Base-by-base conservation (phyloP, 2,888 invertebrate genomes). In the Trisateles emortualis region DNA sequence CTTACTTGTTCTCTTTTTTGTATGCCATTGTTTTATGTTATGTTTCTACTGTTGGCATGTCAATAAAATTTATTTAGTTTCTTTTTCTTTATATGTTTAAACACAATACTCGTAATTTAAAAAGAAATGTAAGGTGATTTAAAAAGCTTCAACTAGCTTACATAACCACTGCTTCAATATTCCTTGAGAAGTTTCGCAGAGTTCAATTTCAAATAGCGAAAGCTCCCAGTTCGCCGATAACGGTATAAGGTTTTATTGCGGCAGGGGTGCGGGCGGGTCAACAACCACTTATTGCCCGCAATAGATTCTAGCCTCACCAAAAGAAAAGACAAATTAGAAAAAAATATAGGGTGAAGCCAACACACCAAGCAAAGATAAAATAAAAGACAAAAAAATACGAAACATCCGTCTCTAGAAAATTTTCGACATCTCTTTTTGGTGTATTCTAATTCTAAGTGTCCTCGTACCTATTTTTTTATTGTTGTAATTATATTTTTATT, bases 241-340 rank as follows among this genome's bases (percentile, higher is more conserved):
- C 46, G 29, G 38, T 47, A 36, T 14, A 42, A 17, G 42, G 35
- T 46, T 43, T 47, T 19, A 33, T 39, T 48, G 51, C 39, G 39
- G 17, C 36, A 16, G 22, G 16, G 26, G 26, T 8, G 26, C 6
- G 39, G 47, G 43, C 53, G 39, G 47, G 39, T 38, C 47, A 48
- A 43, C 26, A 43, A 32, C 32, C 45, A 33, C 42, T 48, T 39
- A 53, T 33, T 36, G 32, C 5, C 2, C 1, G 16, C 52, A 17
- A 52, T 38, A 43, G 19, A 41, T 41, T 41, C 35, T 36, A 6
- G 26, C 33, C 8, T 11, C 14, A 8, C 26, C 2, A 17, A 46
- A 14, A 41, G 19, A 40, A 51, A 40, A 43, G 16, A 40, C 9
- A n/a, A 11, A 44, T 33, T 40, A 38, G 36, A 49, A 53, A 48